Evolutionary conservation across 2,113 vertebrate genomes (phyloP).

Genomic region (Xenus cinereus): DNA sequence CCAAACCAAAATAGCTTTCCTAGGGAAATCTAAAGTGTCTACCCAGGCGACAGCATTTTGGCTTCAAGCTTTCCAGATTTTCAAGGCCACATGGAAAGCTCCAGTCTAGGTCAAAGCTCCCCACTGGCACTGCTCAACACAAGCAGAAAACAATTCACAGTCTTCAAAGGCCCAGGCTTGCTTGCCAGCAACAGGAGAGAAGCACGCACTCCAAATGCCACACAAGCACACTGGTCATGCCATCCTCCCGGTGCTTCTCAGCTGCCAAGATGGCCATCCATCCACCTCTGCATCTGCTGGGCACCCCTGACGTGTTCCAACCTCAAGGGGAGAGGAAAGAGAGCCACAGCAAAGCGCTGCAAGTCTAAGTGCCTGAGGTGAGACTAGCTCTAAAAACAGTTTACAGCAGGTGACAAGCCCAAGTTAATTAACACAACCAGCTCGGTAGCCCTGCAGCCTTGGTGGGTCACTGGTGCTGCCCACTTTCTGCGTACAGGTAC

Average conservation of each 20-base stretch:
- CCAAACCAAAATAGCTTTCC: not conserved
- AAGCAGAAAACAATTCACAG: not conserved
- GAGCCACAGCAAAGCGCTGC: not conserved
- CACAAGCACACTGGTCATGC: fast-evolving
- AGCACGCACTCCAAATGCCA: fast-evolving
- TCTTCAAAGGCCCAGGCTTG: fast-evolving
- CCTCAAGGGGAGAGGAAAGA: not conserved
- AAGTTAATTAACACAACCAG: not conserved
- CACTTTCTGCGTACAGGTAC: fast-evolving
- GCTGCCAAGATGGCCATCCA: fast-evolving
- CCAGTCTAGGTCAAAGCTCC: not conserved
- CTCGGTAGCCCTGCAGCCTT: not conserved
- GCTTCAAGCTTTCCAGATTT: not conserved
- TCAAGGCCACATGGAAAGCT: not conserved
- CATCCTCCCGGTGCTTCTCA: not conserved
- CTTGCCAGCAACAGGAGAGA: fast-evolving
- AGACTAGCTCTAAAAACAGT: not conserved
- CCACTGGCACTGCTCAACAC: not conserved
- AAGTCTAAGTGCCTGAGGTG: not conserved
- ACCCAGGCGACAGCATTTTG: fast-evolving
- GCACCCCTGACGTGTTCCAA: fast-evolving
- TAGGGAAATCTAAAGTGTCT: not conserved
- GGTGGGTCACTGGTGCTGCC: not conserved
- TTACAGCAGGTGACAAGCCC: not conserved
- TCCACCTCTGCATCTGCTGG: not conserved